Evolutionary conservation across 2,888 invertebrate species (phyloP), one percentile per base, ranked within the genome.

Genomic region (Nomada lathburiana): DNA sequence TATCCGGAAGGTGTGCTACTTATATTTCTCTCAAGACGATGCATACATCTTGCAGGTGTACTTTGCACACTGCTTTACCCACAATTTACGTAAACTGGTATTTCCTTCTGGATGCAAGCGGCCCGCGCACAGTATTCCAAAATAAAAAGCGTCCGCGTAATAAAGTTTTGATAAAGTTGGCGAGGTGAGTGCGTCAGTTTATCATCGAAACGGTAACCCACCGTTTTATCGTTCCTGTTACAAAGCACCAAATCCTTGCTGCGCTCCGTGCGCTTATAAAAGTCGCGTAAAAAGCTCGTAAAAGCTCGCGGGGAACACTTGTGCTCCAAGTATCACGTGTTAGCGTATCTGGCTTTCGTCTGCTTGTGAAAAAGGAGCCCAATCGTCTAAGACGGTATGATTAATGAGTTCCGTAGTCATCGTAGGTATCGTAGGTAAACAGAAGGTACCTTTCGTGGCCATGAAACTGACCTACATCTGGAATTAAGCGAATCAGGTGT

Each of bases 161-260:
- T 80, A 80, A 80, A 80, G 80, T 73, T 80, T 68, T 80, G 81
- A 80, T 80, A 73, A 80, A 80, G 52, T 80, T 73, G 55, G 52
- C 68, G 62, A 57, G 57, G 73, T 53, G 52, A 68, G 65, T 63
- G 62, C 67, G 72, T 62, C 57, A 62, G 67, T 80, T 80, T 80
- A 80, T 73, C 81, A 80, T 73, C 57, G 52, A 20, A 80, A 80
- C 57, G n/a, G 44, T 64, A 65, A 70, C 62, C 80, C 68, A n/a
- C 52, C 29, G 73, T 68, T 80, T 80, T 73, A 80, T 80, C 73
- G 80, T 59, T 26, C 52, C 72, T 57, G 57, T 73, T 73, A 80
- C 80, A 67, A 80, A 55, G 62, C 62, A 80, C 67, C 63, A 72
- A 73, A 80, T 80, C 80, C 68, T 80, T 52, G 67, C 63, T 44